Base-by-base conservation (phyloP, 1,140 invertebrate species). In the Amyelois transitella region DNA sequence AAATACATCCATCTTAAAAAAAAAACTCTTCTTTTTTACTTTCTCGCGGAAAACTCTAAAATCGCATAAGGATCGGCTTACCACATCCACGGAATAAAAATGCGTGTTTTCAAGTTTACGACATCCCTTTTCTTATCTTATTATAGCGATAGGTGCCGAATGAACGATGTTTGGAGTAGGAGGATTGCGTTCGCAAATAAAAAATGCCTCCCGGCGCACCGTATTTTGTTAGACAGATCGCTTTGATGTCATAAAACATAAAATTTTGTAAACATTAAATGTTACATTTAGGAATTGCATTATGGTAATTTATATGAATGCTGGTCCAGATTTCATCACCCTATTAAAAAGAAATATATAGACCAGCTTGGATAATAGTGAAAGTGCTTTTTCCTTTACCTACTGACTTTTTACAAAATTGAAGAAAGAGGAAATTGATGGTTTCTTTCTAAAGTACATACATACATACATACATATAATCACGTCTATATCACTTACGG, bases 51-150 rank as follows among this genome's bases (percentile, higher is more conserved):
- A 54, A 54, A 19, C 52, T 19, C 43, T 25, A 28, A 54, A 45
- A 45, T 17, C 22, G 20, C 18, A 21, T 43, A 50, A 55, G 54
- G 22, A 50, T 51, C 45, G 51, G 49, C 52, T 53, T 50, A 53
- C 54, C 54, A 53, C 24, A 55, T 18, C 43, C 43, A n/a, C 43
- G 66, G 62, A 78, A 78, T 74, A 77, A 81, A 61, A 78, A 78
- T 67, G 67, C 70, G 73, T 78, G 74, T 78, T 77, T 78, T 77
- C 69, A 74, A 71, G 67, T 78, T 81, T 77, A 81, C 75, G 75
- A 75, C 72, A 75, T 72, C 74, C 63, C 70, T 78, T 77, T 66
- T 67, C 74, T 81, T 81, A 81, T 81, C 77, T 77, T 71, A 73
- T 75, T 72, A 73, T 54, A 32, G 55, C 72, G 75, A 81, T 81